Percentiles rank a stretch among this genome's conserved stretches.
These are phyloP conservation scores for Drosophila imparisetae DNA, from an alignment of 2,888 invertebrate species.

Conservation along the genomic window DNA sequence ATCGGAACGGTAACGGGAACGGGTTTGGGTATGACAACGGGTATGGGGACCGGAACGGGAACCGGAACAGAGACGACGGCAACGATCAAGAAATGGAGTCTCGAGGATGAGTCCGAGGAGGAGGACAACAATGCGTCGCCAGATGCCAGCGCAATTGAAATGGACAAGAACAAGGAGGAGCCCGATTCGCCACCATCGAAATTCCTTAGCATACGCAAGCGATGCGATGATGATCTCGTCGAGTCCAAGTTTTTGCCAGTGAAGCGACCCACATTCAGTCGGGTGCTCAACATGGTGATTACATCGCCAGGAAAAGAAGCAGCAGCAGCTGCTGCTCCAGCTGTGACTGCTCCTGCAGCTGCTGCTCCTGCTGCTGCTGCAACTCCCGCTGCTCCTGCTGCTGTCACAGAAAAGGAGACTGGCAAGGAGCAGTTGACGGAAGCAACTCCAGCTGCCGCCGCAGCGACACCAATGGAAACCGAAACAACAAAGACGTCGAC, in stretches of 20 bases:
- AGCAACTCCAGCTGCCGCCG: not conserved
- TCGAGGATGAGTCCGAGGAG: slow-evolving; percentile 98
- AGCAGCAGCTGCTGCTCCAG: not conserved
- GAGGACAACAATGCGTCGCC: slow-evolving; percentile 87
- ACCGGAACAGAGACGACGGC: slow-evolving; percentile 85
- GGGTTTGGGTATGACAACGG: not conserved
- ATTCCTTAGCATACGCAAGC: slow-evolving; percentile 78
- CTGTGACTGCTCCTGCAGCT: not conserved
- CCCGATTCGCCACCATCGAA: slow-evolving; percentile 82
- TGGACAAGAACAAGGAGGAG: slow-evolving; percentile 63
- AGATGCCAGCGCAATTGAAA: slow-evolving; percentile 48
- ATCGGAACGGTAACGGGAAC: not conserved
- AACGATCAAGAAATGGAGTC: slow-evolving; percentile 94
- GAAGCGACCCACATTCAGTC: slow-evolving; percentile 66
- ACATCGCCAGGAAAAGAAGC: slow-evolving; percentile 15
- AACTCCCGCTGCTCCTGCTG: not conserved
- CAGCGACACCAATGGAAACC: slow-evolving; percentile 14
- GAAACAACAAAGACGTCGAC: slow-evolving; percentile 18
- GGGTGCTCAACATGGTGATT: slow-evolving; percentile 59
- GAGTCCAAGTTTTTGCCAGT: slow-evolving; percentile 68
- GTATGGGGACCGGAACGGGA: not conserved
- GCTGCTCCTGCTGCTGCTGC: not conserved
- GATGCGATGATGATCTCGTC: slow-evolving; percentile 79
- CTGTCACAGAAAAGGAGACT: slow-evolving; percentile 3
- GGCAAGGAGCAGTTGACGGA: not conserved